A percentile compares a stretch with the other conserved stretches of the same genome.
phyloP scores from a whole-genome alignment of 2,797 vertebrate species.

The Anisognathus igniventris region DNA sequence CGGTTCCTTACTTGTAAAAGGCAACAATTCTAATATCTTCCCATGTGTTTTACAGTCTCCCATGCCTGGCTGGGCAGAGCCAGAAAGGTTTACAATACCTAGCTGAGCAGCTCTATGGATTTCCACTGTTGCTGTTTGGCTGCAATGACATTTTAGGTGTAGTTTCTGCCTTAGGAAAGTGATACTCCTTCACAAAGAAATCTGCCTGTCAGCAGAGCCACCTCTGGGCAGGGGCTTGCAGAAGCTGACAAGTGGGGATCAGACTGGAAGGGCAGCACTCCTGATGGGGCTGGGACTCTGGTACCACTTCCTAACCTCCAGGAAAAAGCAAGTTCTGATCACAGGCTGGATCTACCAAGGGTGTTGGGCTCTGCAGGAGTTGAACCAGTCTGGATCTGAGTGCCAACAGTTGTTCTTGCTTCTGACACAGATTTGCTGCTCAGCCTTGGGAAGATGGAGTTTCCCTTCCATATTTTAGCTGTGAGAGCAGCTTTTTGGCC shows the following conservation, averaged over 20 bases:
- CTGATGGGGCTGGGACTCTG: rapidly evolving
- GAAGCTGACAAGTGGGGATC: not conserved
- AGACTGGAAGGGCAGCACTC: not conserved
- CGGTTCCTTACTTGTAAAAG: not conserved
- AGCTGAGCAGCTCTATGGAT: not conserved
- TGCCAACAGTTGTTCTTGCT: not conserved
- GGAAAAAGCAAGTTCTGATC: not conserved
- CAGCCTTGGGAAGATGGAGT: not conserved
- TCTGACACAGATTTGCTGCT: not conserved
- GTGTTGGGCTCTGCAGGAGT: not conserved
- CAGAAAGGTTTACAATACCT: not conserved
- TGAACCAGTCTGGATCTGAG: not conserved
- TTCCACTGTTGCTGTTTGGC: not conserved
- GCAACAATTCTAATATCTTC: not conserved
- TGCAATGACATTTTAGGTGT: not conserved
- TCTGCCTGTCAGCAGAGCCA: not conserved
- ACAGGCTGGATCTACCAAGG: not conserved
- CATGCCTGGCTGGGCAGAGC: not conserved
- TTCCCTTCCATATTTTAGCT: not conserved
- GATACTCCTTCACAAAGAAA: not conserved
- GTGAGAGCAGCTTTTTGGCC: not conserved
- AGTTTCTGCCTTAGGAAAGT: not conserved
- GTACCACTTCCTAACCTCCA: not conserved
- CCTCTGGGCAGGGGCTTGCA: not conserved
- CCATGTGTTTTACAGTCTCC: not conserved